These are phyloP conservation scores for Malurus leucopterus DNA, from an alignment of 2,797 vertebrate genomes.

Conservation along the genomic window DNA sequence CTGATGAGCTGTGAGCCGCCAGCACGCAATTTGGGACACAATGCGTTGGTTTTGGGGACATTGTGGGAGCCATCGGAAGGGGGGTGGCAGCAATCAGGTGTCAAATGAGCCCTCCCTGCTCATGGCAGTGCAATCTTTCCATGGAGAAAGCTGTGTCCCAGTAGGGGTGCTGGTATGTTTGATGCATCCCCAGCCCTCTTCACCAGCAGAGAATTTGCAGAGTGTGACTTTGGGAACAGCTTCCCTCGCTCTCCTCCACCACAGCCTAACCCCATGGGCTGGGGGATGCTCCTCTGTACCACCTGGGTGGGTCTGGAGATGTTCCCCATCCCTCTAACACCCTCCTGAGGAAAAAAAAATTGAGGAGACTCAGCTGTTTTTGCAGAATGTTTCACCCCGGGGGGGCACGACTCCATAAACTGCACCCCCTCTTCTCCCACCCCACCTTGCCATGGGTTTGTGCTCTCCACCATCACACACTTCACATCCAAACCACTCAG, in stretches of 20 bases:
- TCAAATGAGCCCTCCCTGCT: background rate
- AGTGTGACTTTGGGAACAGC: background rate
- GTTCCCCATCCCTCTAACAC: background rate
- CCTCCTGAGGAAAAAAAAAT: background rate
- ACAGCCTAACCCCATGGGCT: background rate
- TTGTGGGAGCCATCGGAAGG: accelerated
- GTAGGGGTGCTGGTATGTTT: accelerated
- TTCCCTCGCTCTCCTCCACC: background rate
- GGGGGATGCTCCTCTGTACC: background rate
- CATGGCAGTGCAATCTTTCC: background rate
- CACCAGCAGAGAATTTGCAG: background rate
- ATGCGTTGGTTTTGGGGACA: accelerated
- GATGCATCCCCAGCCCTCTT: background rate
- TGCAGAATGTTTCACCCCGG: background rate
- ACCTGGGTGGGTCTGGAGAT: background rate
- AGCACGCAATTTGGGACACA: accelerated
- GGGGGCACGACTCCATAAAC: background rate
- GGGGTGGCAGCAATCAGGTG: background rate
- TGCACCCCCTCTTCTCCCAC: background rate
- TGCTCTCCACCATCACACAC: background rate
- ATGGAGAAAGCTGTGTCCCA: background rate
- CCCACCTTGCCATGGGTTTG: background rate
- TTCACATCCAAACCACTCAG: background rate
- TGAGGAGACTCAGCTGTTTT: background rate
- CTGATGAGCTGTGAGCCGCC: background rate